Evolutionary conservation across 2,888 invertebrate species (phyloP), one percentile per base, ranked within the genome.

Genomic region (Trachelus tabidus): DNA sequence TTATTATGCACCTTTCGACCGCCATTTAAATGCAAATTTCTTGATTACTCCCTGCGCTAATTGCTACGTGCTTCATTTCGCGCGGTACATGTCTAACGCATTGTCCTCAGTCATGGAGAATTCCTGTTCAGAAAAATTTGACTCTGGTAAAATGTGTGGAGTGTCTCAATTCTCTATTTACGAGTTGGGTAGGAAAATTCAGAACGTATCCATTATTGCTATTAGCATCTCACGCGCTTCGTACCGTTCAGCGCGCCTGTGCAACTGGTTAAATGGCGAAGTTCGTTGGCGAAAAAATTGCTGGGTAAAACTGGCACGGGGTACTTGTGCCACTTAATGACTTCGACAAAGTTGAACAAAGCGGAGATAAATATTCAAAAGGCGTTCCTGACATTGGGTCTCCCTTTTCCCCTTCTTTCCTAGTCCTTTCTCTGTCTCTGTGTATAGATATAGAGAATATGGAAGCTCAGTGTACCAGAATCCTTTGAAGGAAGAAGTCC

Each of bases 21-120:
- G 84, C 88, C 85, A 89, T 90, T 90, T 89, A 90, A 88, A 90
- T 90, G 90, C 87, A 90, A 90, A 90, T 90, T 88, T 83, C 86
- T 88, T 89, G 88, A 90, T 90, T 90, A 90, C 86, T 85, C 79
- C 80, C 80, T 79, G 86, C 85, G 86, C 87, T 90, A 90, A 90
- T 90, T 90, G 87, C 89, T 86, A 87, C 85, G 87, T 88, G 88
- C 84, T 81, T 80, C 79, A 23, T 71, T 71, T 71, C 71, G 6
- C 12, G 33, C 71, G 71, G 71, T 31, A 71, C 71, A 71, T 71
- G 71, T 56, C 56, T 56, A 56, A 56, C 23, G 56, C 23, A 56
- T 56, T 56, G 23, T 56, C 56, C 4, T 23, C 56, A 56, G 56
- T 56, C 56, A 9, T 56, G 9, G 56, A 23, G 23, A 56, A 56